phyloP scores from a whole-genome alignment of 2,888 invertebrate genomes.

The Platycheirus rosarum region DNA sequence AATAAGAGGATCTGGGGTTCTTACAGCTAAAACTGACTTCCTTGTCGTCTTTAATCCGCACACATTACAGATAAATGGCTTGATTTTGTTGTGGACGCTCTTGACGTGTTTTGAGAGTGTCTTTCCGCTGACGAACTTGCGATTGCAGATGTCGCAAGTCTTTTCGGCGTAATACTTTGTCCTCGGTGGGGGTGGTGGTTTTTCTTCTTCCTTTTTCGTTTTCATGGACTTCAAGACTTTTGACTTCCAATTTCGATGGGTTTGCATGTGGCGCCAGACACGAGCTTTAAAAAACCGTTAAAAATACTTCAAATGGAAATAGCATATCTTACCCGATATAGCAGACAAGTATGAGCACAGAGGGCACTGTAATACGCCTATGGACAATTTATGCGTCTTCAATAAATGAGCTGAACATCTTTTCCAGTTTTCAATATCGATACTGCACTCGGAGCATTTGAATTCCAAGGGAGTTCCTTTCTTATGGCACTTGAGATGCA shows the following conservation, averaged over 20 bases:
- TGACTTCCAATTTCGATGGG: slow-evolving; percentile 83
- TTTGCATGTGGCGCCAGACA: slow-evolving; percentile 86
- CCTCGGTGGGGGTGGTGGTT: slow-evolving; percentile 75
- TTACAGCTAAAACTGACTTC: slow-evolving; percentile 87
- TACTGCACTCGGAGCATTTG: slow-evolving; percentile 84
- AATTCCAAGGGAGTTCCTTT: slow-evolving; percentile 79
- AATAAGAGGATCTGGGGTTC: slow-evolving; percentile 34
- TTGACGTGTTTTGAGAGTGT: slow-evolving; percentile 87
- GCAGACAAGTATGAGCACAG: slow-evolving; percentile 85
- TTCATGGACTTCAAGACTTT: slow-evolving; percentile 78
- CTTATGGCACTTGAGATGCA: slow-evolving; percentile 84
- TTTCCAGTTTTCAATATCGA: slow-evolving; percentile 86
- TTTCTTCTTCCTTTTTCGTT: slow-evolving; percentile 57
- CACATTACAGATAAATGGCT: slow-evolving; percentile 89
- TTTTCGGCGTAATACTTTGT: slow-evolving; percentile 85
- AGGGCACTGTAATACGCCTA: slow-evolving; percentile 85
- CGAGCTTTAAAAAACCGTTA: slow-evolving; percentile 80
- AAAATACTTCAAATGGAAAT: no score
- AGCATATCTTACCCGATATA: slow-evolving; percentile 80
- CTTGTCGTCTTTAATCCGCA: slow-evolving; percentile 89
- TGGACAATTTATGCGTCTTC: slow-evolving; percentile 86
- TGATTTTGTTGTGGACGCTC: slow-evolving; percentile 88
- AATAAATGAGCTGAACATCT: slow-evolving; percentile 87
- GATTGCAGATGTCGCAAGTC: slow-evolving; percentile 87
- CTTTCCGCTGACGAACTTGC: slow-evolving; percentile 87